Conservation (phyloP, 2,888 invertebrate species). For the Trachelus tabidus region DNA sequence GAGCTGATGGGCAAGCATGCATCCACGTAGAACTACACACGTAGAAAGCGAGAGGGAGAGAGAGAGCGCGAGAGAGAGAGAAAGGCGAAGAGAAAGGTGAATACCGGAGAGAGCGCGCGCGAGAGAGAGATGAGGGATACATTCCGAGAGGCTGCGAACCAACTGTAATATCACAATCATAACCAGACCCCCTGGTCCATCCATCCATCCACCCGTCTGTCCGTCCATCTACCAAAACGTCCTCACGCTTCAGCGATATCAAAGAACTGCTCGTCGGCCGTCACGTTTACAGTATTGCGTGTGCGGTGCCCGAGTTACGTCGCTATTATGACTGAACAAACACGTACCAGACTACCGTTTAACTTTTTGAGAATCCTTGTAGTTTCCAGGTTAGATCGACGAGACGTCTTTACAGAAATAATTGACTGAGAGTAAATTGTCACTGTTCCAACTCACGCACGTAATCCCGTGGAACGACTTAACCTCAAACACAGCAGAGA, state of each 20-base stretch:
- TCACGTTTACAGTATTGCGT: conserved; percentile 33
- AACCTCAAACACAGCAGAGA: background rate
- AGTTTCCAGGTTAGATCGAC: background rate
- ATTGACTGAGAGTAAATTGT: background rate
- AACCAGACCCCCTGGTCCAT: conserved; percentile 51
- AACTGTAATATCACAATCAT: conserved; percentile 65
- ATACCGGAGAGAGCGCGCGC: conserved; percentile 15
- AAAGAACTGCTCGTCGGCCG: conserved; percentile 56
- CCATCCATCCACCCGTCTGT: conserved; percentile 25
- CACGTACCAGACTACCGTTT: background rate
- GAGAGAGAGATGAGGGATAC: conserved; percentile 31
- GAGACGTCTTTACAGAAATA: background rate
- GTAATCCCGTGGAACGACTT: background rate
- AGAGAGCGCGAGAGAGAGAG: conserved; percentile 18
- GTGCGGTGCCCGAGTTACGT: background rate
- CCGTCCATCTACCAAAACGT: conserved; percentile 54
- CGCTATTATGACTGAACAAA: background rate
- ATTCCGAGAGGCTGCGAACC: conserved; percentile 58
- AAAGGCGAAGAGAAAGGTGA: conserved; percentile 23
- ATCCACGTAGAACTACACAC: conserved; percentile 41
- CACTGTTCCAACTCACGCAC: background rate
- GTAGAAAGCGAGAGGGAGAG: conserved; percentile 23
- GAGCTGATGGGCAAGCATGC: conserved; percentile 56
- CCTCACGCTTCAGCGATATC: conserved; percentile 65
- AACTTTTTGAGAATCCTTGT: background rate